Conservation (phyloP, 1,140 invertebrate genomes). For the Dreissena polymorpha region DNA sequence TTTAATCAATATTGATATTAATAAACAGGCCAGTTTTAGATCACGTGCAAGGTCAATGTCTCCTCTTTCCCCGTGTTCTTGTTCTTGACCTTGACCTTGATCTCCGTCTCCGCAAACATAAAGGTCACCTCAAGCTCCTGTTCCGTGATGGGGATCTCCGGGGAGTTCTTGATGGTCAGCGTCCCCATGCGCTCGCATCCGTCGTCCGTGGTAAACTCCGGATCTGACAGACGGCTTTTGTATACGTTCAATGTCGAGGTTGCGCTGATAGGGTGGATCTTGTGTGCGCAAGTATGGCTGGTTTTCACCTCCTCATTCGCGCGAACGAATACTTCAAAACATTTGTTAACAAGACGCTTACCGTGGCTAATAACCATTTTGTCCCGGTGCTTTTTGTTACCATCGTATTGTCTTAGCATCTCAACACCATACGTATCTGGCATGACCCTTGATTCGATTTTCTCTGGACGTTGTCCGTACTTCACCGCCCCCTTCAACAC, state of each 20-base stretch:
- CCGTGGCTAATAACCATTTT: background rate
- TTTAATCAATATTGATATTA: too few relatives aligned
- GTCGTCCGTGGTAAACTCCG: background rate
- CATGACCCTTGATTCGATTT: conserved; percentile 25
- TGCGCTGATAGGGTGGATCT: background rate
- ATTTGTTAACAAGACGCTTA: background rate
- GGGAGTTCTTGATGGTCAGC: background rate
- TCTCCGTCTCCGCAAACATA: background rate
- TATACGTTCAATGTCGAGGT: background rate
- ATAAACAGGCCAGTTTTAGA: too few relatives aligned
- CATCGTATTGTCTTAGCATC: background rate
- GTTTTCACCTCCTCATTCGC: background rate
- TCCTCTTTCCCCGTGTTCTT: background rate
- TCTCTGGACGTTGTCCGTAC: conserved; percentile 21
- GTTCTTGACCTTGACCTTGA: background rate
- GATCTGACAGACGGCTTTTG: background rate
- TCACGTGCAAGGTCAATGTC: background rate
- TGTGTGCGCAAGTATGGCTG: background rate
- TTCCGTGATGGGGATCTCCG: background rate
- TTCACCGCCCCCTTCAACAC: conserved; percentile 43
- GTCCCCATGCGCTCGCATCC: background rate
- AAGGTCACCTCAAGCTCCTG: background rate
- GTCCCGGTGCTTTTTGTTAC: background rate
- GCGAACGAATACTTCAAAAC: background rate
- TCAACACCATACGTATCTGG: background rate